Evolutionary conservation across 2,113 vertebrate genomes (phyloP), one percentile per base, ranked within the genome.

Genomic region (Bos taurus): DNA sequence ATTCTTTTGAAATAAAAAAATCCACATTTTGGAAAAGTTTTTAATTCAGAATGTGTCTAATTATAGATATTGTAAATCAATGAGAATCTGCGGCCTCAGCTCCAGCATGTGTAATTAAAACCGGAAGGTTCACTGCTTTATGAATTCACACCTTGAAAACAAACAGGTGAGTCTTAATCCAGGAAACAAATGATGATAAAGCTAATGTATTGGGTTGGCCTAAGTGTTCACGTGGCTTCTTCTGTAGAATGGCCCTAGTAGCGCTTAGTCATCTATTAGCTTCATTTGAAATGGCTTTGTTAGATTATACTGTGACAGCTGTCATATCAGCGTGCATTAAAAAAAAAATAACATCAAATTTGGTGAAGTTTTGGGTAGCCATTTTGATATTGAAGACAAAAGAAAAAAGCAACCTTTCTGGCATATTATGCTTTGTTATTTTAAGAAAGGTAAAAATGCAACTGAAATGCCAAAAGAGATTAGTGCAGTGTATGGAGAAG

Each of bases 1-100:
- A 30, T 95, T 95, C 56, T 62, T 91, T 94, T 26, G 33, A 93
- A 82, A 57, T 94, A 36, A 91, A 86, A 30, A 82, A 14, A 71
- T 11, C 3, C 56, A 91, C 7, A 83, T 33, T 88, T 94, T 74
- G 7, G 60, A 87, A 82, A 96, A 57, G 28, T 50, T 86, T 64
- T 74, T 13, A 74, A 82, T 78, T 84, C 52, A 94, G n/a, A 93
- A 64, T 43, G 8, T 82, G 64, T 81, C n/a, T 12, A 28, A 62
- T 80, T 60, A 46, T 2, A 92, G 60, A 88, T 33, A 40, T 7
- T 82, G 46, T 90, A 50, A 54, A 59, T 88, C 83, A 87, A 67
- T 4, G 87, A 33, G 7, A 78, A 46, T 50, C 64, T 50, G 17
- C 3, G 46, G 21, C 26, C 8, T 52, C 54, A 56, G 46, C 59